Conservation (phyloP, 2,888 invertebrate genomes). For the Papilio protenor region DNA sequence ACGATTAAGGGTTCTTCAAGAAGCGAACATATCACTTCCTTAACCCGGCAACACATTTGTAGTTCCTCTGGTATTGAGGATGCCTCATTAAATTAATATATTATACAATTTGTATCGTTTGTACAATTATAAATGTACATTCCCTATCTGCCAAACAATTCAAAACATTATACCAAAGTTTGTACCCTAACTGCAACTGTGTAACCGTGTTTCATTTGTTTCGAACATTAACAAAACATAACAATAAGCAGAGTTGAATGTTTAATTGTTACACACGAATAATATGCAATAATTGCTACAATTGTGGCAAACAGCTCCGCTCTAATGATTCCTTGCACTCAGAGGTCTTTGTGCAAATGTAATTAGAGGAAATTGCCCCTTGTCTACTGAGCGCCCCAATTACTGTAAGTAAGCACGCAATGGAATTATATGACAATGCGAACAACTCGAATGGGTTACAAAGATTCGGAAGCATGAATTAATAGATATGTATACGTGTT, state of each 20-base stretch:
- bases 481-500: neutral
- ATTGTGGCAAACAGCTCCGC: conserved; percentile 19
- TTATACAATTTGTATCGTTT: neutral
- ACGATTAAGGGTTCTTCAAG: neutral
- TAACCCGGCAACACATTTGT: no score
- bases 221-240: neutral
- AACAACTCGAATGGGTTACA: conserved; percentile 11
- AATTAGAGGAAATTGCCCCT: conserved; percentile 26
- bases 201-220: neutral
- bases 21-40: no score
- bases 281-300: conserved; percentile 24
- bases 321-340: conserved; percentile 27
- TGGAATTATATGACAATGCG: conserved; percentile 13
- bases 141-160: neutral
- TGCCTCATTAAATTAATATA: no score
- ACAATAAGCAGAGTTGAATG: conserved; percentile 4
- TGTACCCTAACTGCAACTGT: neutral
- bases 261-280: neutral
- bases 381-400: conserved; percentile 23
- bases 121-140: neutral
- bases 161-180: neutral
- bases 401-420: conserved; percentile 23
- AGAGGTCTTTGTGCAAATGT: conserved; percentile 29
- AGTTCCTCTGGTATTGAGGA: no score
- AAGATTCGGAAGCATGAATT: conserved; percentile 1